A percentile compares a stretch with the other conserved stretches of the same genome.
phyloP scores from a whole-genome alignment of 2,888 invertebrate genomes.

The Sicus ferrugineus region DNA sequence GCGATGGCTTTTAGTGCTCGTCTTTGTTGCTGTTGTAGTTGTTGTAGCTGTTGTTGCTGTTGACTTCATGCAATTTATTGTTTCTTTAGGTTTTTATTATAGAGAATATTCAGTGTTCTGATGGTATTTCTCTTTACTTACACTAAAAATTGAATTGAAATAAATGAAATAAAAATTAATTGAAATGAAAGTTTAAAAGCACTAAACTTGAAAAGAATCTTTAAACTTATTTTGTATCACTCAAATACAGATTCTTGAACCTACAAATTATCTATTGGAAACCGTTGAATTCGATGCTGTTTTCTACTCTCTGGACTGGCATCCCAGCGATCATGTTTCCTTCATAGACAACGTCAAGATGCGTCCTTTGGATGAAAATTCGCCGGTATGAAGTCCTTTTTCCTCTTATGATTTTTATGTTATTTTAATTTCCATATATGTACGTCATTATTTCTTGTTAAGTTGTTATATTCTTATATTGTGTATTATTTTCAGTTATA shows the following conservation, averaged over 20 bases:
- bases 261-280: conserved; percentile 86
- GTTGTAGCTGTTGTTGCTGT: too few species aligned
- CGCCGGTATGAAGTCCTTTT: conserved; percentile 68
- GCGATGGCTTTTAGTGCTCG: too few species aligned
- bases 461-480: conserved; percentile 6
- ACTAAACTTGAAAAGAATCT: too few species aligned
- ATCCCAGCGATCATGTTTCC: conserved; percentile 83
- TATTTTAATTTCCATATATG: too few species aligned
- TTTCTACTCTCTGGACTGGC: conserved; percentile 97
- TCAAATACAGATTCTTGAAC: conserved; percentile 77
- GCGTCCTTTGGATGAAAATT: conserved; percentile 76
- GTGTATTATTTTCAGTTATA: not conserved
- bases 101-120: too few species aligned
- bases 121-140: too few species aligned
- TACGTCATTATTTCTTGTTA: too few species aligned
- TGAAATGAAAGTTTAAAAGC: not conserved
- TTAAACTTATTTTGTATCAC: not conserved
- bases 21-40: too few species aligned
- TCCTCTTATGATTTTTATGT: not conserved
- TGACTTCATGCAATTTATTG: too few species aligned
- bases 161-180: not conserved
- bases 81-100: too few species aligned
- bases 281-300: conserved; percentile 84
- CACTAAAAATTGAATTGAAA: too few species aligned
- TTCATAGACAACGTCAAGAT: conserved; percentile 91